Percentiles rank a stretch among this genome's conserved stretches.
These are phyloP conservation scores for Heliothis virescens DNA, from an alignment of 1,140 invertebrate species.

Conservation along the genomic window DNA sequence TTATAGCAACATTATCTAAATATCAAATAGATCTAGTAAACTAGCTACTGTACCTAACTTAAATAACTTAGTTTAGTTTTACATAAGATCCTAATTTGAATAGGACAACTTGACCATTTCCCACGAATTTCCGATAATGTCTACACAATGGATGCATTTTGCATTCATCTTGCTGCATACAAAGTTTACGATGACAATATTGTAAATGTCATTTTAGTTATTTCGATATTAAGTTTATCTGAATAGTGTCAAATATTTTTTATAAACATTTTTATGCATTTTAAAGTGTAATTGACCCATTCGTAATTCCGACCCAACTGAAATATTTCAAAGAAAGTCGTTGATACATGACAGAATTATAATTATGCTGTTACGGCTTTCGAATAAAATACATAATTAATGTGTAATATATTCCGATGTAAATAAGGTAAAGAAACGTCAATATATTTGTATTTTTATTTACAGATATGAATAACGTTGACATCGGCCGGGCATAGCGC, in stretches of 20 bases:
- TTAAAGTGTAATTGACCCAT: slow-evolving; percentile 30
- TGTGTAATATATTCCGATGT: slow-evolving; percentile 34
- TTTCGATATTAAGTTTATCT: no score
- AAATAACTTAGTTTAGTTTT: no score
- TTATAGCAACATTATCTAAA: no score
- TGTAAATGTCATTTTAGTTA: no score
- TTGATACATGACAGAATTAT: slow-evolving; percentile 22
- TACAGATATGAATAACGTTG: slow-evolving; percentile 78
- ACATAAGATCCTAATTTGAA: no score
- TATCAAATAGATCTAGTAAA: no score
- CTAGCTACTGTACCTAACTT: no score
- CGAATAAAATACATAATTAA: slow-evolving; percentile 42
- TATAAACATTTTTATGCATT: slow-evolving; percentile 11
- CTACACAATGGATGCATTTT: no score
- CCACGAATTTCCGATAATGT: no score
- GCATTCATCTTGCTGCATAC: no score
- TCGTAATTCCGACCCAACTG: slow-evolving; percentile 6
- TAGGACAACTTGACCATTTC: no score
- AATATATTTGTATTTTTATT: slow-evolving; percentile 51
- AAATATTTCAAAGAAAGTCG: slow-evolving; percentile 41
- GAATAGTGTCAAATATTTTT: slow-evolving; percentile 10
- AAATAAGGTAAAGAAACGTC: slow-evolving; percentile 33
- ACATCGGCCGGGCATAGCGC: slow-evolving; percentile 62
- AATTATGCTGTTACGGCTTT: slow-evolving; percentile 33
- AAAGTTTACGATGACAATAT: neutral